phyloP scores from a whole-genome alignment of 2,113 vertebrate genomes.

The Clarias batrachus region DNA sequence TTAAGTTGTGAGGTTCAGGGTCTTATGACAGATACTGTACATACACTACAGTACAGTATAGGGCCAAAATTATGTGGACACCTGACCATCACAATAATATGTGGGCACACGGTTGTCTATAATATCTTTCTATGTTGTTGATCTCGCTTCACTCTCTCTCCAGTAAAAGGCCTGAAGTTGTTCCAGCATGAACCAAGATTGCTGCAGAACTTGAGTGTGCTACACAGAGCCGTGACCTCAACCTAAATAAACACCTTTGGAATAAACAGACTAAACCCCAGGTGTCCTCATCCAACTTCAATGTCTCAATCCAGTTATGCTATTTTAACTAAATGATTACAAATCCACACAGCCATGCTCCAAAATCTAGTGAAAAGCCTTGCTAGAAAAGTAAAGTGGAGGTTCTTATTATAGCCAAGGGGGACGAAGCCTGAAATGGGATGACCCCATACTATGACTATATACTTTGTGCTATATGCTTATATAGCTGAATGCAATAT shows the following conservation, averaged over 20 bases:
- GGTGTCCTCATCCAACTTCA: background rate
- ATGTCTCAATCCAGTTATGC: background rate
- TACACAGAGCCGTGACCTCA: background rate
- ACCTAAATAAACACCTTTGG: background rate
- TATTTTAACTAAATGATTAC: background rate
- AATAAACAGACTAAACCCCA: background rate
- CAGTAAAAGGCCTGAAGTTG: background rate
- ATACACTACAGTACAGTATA: background rate
- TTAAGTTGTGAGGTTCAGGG: background rate
- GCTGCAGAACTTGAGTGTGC: background rate
- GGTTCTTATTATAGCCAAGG: background rate
- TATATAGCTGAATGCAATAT: background rate
- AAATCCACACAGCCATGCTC: background rate
- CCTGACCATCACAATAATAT: background rate
- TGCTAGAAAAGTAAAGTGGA: background rate
- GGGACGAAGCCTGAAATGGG: background rate
- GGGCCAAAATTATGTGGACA: background rate
- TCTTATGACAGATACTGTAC: background rate
- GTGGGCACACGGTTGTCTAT: background rate
- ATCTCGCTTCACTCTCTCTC: background rate
- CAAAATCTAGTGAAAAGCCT: background rate
- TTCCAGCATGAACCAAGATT: background rate
- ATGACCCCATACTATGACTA: background rate
- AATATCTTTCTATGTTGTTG: background rate
- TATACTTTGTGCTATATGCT: background rate